Evolutionary conservation across 64 coral and sea anemone genomes (phyloP).

Genomic region (Pocillopora verrucosa): DNA sequence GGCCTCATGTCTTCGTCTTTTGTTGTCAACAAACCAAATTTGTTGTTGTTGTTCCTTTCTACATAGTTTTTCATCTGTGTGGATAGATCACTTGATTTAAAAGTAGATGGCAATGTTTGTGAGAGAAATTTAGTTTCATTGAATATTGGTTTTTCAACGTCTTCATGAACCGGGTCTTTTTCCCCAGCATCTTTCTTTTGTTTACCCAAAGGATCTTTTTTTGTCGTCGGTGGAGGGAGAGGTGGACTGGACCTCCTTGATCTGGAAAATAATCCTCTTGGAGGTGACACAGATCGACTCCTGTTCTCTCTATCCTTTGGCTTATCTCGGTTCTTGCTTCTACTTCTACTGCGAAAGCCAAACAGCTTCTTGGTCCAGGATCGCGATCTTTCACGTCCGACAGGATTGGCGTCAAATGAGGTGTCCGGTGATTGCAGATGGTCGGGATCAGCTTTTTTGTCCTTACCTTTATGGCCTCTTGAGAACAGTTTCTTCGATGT

Average conservation of each 20-base stretch:
- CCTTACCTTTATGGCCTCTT: conserved; percentile 20
- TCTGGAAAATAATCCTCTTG: conserved; percentile 16
- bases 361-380: conserved; percentile 80
- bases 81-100: background rate
- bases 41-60: background rate
- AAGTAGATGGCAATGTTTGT: background rate
- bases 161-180: background rate
- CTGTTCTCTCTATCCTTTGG: background rate
- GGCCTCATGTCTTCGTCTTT: background rate
- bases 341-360: conserved; percentile 58
- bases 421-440: conserved; percentile 5
- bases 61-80: background rate
- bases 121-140: background rate
- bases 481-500: conserved; percentile 16
- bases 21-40: background rate
- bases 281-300: conserved; percentile 32
- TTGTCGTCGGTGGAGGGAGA: background rate
- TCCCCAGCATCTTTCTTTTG: background rate
- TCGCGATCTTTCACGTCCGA: conserved; percentile 49
- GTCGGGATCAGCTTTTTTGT: conserved; percentile 8
- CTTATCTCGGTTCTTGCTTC: conserved; percentile 62
- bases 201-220: conserved; percentile 24
- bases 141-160: background rate
- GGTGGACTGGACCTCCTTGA: background rate
- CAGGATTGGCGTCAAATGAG: conserved; percentile 7